Evolutionary conservation across 2,113 vertebrate species (phyloP).

Genomic region (Brienomyrus brachyistius): DNA sequence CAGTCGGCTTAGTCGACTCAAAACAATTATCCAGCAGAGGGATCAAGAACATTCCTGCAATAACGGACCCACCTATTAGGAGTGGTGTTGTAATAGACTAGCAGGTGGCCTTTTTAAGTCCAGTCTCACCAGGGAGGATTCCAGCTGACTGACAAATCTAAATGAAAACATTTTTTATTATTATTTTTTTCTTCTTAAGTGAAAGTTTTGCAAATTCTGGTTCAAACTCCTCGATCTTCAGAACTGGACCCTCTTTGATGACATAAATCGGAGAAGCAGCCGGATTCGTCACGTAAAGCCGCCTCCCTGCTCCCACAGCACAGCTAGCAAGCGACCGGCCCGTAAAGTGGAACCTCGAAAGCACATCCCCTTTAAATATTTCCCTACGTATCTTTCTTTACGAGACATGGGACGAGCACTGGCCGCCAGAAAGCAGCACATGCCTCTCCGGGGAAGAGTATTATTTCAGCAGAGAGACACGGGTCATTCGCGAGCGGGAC

Average conservation of each 20-base stretch:
- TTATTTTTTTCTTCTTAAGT: not conserved
- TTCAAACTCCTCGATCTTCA: not conserved
- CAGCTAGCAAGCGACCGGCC: not conserved
- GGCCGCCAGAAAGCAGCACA: slow-evolving; percentile 36
- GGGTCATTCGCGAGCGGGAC: slow-evolving; percentile 40
- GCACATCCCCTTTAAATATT: slow-evolving; percentile 23
- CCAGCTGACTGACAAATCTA: not conserved
- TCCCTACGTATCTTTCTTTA: slow-evolving; percentile 37
- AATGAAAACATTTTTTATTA: not conserved
- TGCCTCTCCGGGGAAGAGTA: slow-evolving; percentile 44
- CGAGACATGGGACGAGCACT: slow-evolving; percentile 27
- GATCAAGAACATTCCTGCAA: slow-evolving; percentile 5
- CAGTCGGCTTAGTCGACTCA: not conserved
- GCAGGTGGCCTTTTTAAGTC: slow-evolving; percentile 9
- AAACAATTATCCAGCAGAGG: not conserved
- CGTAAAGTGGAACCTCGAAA: not conserved
- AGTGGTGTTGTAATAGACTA: not conserved
- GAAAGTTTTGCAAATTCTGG: not conserved
- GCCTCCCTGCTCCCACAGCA: not conserved
- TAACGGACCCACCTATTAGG: not conserved
- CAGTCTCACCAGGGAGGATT: not conserved
- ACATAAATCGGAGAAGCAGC: not conserved
- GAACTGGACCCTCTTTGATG: not conserved
- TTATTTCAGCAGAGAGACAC: slow-evolving; percentile 43
- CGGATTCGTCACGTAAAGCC: not conserved